These are phyloP conservation scores for Linnaemya tessellans DNA, from an alignment of 2,888 invertebrate genomes.

Conservation along the genomic window DNA sequence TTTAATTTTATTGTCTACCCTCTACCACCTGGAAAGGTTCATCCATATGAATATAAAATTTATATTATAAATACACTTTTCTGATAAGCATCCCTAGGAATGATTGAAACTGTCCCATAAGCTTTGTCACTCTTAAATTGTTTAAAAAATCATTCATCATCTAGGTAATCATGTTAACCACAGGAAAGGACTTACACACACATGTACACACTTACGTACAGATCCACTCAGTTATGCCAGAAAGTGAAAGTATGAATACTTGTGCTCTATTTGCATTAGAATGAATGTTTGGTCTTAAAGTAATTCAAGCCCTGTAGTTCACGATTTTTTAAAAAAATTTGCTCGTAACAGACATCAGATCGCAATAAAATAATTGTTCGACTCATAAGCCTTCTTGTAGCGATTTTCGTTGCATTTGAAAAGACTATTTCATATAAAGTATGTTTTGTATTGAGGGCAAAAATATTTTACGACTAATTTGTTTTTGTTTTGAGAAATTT, in stretches of 20 bases:
- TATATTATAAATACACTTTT: constrained; percentile 5
- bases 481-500: no score
- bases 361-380: no score
- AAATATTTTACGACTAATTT: no score
- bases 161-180: constrained; percentile 11
- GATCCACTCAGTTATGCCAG: not conserved
- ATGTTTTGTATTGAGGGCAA: no score
- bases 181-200: not conserved
- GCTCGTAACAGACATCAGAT: no score
- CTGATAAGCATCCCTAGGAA: constrained; percentile 33
- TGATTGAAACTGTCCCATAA: constrained; percentile 58
- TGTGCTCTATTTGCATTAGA: not conserved
- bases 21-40: no score
- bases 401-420: no score
- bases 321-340: not conserved
- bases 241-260: not conserved
- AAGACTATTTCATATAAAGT: no score
- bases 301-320: not conserved
- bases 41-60: no score
- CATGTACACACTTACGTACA: not conserved
- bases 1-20: not conserved
- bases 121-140: constrained; percentile 62
- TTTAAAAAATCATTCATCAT: constrained; percentile 65
- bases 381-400: no score
- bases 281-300: not conserved